These are phyloP conservation scores for Heteronetta atricapilla DNA, from an alignment of 2,113 vertebrate genomes.

Conservation along the genomic window DNA sequence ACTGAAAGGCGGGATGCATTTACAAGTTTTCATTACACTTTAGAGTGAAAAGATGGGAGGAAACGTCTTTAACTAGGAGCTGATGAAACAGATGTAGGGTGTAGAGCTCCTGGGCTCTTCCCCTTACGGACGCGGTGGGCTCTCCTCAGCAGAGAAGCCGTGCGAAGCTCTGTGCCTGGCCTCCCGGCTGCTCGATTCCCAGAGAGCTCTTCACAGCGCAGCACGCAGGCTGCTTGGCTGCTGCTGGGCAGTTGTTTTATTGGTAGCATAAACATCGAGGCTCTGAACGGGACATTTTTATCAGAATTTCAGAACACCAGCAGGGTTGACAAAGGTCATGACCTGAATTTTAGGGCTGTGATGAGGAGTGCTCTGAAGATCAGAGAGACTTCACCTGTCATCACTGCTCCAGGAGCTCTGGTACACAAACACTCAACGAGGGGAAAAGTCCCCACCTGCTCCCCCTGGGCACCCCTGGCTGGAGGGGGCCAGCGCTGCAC, in stretches of 20 bases:
- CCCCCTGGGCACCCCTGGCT: background rate
- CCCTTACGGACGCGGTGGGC: no score
- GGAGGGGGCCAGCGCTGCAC: no score
- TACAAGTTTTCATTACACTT: background rate
- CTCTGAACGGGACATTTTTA: background rate
- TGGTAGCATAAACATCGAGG: background rate
- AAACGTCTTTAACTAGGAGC: background rate
- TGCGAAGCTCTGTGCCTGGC: background rate
- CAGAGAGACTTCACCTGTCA: background rate
- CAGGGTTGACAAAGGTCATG: background rate
- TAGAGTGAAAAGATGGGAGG: background rate
- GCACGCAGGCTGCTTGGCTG: no score
- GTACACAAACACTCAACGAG: accelerated
- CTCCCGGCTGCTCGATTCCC: background rate
- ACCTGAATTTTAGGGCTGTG: background rate
- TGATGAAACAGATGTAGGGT: background rate
- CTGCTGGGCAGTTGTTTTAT: background rate
- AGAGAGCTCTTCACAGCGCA: background rate
- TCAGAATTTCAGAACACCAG: accelerated
- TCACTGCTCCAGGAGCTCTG: background rate
- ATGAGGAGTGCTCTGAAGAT: background rate
- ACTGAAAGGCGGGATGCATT: background rate
- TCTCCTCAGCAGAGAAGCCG: no score
- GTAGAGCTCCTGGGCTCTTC: background rate
- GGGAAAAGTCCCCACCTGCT: background rate